Evolutionary conservation across 2,113 vertebrate genomes (phyloP).

Genomic region (Hucho hucho): DNA sequence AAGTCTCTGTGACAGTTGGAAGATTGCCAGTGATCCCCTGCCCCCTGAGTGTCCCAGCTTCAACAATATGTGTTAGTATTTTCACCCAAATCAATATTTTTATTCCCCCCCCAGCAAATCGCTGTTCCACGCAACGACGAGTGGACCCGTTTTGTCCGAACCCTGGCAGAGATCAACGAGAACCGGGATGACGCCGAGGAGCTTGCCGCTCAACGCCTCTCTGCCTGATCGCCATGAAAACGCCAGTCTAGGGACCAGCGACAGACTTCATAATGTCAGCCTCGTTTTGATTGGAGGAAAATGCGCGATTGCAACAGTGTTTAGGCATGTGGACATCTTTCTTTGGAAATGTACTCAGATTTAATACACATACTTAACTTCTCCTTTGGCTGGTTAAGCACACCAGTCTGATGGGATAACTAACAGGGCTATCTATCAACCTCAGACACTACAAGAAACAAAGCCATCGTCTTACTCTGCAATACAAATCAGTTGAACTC

Average conservation of each 20-base stretch:
- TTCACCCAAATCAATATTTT: constrained; percentile 14
- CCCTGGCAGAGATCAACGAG: constrained; percentile 94
- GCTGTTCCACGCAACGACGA: constrained; percentile 90
- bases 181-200: constrained; percentile 95
- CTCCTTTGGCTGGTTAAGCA: constrained; percentile 41
- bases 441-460: constrained; percentile 44
- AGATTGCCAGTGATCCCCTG: constrained; percentile 37
- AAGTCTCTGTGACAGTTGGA: constrained; percentile 23
- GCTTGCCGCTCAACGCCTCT: constrained; percentile 86
- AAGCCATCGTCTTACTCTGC: constrained; percentile 49
- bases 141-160: constrained; percentile 94
- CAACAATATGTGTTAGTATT: constrained; percentile 3
- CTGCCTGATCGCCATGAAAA: constrained; percentile 71
- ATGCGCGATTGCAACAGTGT: constrained; percentile 17
- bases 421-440: constrained; percentile 27
- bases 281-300: constrained; percentile 10
- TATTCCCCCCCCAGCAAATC: constrained; percentile 80
- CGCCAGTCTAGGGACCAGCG: constrained; percentile 55
- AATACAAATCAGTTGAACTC: constrained; percentile 23
- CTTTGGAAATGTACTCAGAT: constrained; percentile 36
- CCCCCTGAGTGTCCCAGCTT: not conserved
- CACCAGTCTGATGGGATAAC: constrained; percentile 42
- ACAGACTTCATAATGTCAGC: constrained; percentile 28
- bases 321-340: constrained; percentile 34
- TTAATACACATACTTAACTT: constrained; percentile 36